phyloP scores from a whole-genome alignment of 2,113 vertebrate species.

The Noturus placidus region DNA sequence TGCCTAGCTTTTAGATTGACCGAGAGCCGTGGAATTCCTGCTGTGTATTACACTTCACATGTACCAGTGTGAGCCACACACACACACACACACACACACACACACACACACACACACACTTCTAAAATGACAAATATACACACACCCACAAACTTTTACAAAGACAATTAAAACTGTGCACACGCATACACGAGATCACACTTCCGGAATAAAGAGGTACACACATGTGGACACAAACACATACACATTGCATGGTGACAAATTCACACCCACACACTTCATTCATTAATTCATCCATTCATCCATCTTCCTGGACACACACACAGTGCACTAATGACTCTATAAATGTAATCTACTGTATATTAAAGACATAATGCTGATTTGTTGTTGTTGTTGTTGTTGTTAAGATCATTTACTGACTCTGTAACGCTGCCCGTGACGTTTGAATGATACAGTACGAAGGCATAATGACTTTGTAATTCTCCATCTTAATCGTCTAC shows the following conservation, averaged over 20 bases:
- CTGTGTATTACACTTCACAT: slow-evolving; percentile 48
- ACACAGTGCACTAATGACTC: not conserved
- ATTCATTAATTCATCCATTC: not conserved
- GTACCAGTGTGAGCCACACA: slow-evolving; percentile 22
- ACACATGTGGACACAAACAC: not conserved
- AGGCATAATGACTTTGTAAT: too few species aligned
- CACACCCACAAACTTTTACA: not conserved
- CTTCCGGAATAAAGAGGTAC: not conserved
- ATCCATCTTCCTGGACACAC: not conserved
- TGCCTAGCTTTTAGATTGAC: not conserved
- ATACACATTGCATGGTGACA: not conserved
- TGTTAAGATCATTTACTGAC: too few species aligned
- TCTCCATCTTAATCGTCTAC: too few species aligned
- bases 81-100: slow-evolving; percentile 34
- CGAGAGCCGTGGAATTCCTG: slow-evolving; percentile 47
- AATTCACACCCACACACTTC: not conserved
- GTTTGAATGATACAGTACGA: not conserved
- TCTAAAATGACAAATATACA: not conserved
- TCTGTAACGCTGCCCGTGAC: not conserved
- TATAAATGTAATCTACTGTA: not conserved
- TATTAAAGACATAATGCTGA: not conserved
- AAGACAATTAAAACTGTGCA: not conserved
- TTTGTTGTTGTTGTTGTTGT: too few species aligned
- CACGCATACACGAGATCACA: not conserved
- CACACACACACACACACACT: slow-evolving; percentile 28